Evolutionary conservation across 1,140 invertebrate genomes (phyloP).

Genomic region (Amphibalanus amphitrite): DNA sequence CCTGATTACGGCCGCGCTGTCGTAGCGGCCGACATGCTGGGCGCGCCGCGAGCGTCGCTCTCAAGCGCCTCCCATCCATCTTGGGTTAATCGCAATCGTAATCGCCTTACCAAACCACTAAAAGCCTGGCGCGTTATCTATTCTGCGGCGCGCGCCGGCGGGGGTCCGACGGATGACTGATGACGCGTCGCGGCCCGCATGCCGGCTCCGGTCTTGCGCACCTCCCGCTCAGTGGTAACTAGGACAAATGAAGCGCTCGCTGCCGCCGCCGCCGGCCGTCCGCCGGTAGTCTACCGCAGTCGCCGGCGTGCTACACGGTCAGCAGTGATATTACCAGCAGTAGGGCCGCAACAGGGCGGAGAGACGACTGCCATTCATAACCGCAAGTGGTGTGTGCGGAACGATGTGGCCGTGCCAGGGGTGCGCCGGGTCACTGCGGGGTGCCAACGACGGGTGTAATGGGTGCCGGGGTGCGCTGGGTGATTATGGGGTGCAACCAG

Average conservation of each 20-base stretch:
- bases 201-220: not conserved
- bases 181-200: not conserved
- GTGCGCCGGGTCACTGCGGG: not conserved
- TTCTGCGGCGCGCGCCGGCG: not conserved
- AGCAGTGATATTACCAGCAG: too few relatives aligned
- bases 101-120: slow-evolving; percentile 1
- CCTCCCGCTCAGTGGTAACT: not conserved
- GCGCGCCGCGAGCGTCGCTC: not conserved
- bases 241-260: not conserved
- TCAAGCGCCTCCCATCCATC: not conserved
- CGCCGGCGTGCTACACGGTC: too few relatives aligned
- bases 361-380: not conserved
- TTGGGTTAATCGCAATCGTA: not conserved
- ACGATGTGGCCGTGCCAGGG: not conserved
- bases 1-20: not conserved
- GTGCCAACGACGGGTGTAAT: too few relatives aligned
- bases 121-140: not conserved
- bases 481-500: too few relatives aligned
- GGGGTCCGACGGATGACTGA: not conserved
- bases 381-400: not conserved
- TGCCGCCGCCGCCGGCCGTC: too few relatives aligned
- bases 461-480: too few relatives aligned
- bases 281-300: too few relatives aligned
- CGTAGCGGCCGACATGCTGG: not conserved
- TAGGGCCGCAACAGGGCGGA: not conserved